Base-by-base conservation (phyloP, 2,888 invertebrate genomes). In the Tryphoninae sp. region DNA sequence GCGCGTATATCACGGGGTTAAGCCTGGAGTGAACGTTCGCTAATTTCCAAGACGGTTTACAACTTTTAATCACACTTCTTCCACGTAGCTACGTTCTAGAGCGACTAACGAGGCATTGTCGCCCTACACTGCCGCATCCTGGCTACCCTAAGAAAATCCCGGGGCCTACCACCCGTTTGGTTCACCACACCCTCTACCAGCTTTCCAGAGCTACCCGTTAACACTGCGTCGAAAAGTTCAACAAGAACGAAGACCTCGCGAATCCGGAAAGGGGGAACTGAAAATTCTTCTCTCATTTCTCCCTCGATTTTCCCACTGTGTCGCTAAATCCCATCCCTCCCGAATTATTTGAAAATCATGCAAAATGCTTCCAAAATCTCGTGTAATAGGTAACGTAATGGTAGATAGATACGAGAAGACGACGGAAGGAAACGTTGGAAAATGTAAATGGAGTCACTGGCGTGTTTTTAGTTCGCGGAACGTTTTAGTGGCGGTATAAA, bases 91-190 rank as follows among this genome's bases (percentile, higher is more conserved):
- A 83, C 85, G 86, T 88, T 86, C 33, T 33, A 51, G n/a, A 86
- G 83, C 86, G 85, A 82, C 89, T 91, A 91, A 91, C 90, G 90
- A 90, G 88, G 86, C 87, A 90, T 91, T 90, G 89, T 90, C 89
- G 86, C 80, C 33, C 77, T 82, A 77, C 74, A 81, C 81, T 33
- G 59, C 53, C 67, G 74, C 61, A 78, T 72, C 69, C 61, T 19
- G 55, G 33, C 78, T 58, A 65, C 76, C 75, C 78, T 58, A 76
- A 58, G 19, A 19, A 33, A 13, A 45, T 2, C 45, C 68, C 61
- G 9, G 33, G 33, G 42, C 61, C 61, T 69, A 77, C 22, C 62
- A 13, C 45, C 26, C 53, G 51, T 74, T 61, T 64, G 59, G 78
- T 81, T 59, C 61, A 64, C 58, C 69, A 45, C 69, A 33, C 33